Evolutionary conservation across 2,888 invertebrate species (phyloP), one percentile per base, ranked within the genome.

Genomic region (Trichogramma dendrolimi): DNA sequence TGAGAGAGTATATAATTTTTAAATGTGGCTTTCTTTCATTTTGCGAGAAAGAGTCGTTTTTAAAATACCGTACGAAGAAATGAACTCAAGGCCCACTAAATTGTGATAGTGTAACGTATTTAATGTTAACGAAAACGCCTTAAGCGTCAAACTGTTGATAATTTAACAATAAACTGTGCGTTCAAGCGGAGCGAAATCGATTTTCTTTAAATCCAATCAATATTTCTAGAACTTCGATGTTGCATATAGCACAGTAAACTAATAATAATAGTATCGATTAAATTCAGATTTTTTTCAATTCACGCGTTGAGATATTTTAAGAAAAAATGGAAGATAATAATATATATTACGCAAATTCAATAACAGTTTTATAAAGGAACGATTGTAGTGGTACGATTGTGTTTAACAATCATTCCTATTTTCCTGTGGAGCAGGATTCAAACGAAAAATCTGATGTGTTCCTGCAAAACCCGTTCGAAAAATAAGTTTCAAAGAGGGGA

Each of bases 41-140:
- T 67, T 66, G 67, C 62, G 61, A 39, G 64, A 67, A 64, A 64
- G 43, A 51, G 55, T 64, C 27, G 27, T 27, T 27, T 27, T 46
- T 46, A 46, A 46, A 46, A 46, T 10, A 49, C 49, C 57, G 47
- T 49, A 43, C 48, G 27, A 47, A 27, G 48, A 49, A 57, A 27
- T 27, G 27, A 27, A 7, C 57, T 67, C 65, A 67, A 69, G 69
- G 69, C 70, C 72, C 72, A 71, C 71, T 65, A 71, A 71, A 72
- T 74, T 75, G 74, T 75, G 75, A 74, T 75, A 74, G 74, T 71
- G 69, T 69, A 69, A 72, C 72, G 72, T 69, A 70, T 71, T 69
- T 73, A 71, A 67, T 69, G 69, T 67, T 64, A 68, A 66, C 14
- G 58, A 69, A 72, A 71, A 72, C 67, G 71, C 70, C 72, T 71